phyloP scores from a whole-genome alignment of 2,888 invertebrate species.

The Macaria notata region DNA sequence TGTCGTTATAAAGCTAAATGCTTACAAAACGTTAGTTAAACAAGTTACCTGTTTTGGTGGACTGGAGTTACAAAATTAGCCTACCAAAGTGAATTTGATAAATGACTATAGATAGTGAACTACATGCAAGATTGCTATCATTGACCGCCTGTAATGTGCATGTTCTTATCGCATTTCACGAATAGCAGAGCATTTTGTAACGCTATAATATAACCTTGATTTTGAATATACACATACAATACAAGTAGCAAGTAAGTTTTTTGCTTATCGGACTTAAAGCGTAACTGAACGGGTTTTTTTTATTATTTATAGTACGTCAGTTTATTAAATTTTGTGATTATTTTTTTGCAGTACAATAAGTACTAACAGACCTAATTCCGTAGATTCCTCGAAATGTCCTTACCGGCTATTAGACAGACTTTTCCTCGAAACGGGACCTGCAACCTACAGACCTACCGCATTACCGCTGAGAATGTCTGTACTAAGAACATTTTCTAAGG shows the following conservation, averaged over 20 bases:
- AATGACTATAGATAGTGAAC: conserved; percentile 25
- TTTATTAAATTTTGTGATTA: too few species aligned
- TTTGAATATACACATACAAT: conserved; percentile 10
- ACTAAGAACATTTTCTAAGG: conserved; percentile 47
- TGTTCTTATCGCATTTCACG: conserved; percentile 15
- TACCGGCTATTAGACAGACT: neutral
- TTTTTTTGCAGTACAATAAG: too few species aligned
- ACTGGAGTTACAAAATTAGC: neutral
- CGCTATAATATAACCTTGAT: conserved; percentile 24
- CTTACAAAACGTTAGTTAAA: too few species aligned
- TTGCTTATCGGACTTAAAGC: too few species aligned
- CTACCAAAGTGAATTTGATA: conserved; percentile 13
- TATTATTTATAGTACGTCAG: too few species aligned
- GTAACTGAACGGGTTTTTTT: too few species aligned
- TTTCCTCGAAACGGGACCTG: conserved; percentile 26
- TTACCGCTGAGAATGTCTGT: conserved; percentile 42
- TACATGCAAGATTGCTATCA: conserved; percentile 19
- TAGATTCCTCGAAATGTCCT: too few species aligned
- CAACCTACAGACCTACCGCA: conserved; percentile 39
- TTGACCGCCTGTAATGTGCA: conserved; percentile 12
- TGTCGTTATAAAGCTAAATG: conserved; percentile 7
- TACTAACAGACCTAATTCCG: too few species aligned
- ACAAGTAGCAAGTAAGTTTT: too few species aligned
- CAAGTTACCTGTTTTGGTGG: neutral
- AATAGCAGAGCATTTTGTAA: conserved; percentile 21